Percentiles rank a stretch among this genome's conserved stretches.
These are phyloP conservation scores for Saccostrea echinata DNA, from an alignment of 1,140 invertebrate species.

Conservation along the genomic window DNA sequence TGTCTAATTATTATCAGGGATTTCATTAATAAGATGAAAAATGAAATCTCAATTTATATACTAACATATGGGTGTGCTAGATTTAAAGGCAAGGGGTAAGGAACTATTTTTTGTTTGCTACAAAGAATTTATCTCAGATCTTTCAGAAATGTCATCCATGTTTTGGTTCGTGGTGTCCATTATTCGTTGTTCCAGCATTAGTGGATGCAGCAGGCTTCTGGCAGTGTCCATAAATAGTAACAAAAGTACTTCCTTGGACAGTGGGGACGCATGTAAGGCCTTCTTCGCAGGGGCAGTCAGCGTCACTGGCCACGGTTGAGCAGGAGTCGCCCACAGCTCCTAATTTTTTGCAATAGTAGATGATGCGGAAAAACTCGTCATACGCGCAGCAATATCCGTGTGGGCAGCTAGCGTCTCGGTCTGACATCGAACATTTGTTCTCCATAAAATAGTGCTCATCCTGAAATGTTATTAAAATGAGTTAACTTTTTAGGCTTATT, in stretches of 20 bases:
- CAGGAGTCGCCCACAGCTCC: background rate
- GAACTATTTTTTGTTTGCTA: no score
- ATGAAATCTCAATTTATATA: no score
- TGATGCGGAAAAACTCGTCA: conserved; percentile 37
- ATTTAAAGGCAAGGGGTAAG: no score
- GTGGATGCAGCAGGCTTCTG: background rate
- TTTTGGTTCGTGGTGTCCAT: no score
- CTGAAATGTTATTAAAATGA: background rate
- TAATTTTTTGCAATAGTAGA: conserved; percentile 28
- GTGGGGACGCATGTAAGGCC: background rate
- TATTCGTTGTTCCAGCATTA: no score
- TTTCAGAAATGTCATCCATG: no score
- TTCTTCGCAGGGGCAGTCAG: background rate
- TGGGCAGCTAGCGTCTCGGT: background rate
- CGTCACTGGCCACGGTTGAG: background rate
- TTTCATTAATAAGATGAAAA: no score
- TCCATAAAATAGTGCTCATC: conserved; percentile 36
- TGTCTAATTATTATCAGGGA: no score
- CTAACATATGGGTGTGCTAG: no score
- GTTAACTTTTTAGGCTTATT: no score
- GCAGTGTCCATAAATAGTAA: conserved; percentile 22
- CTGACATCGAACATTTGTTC: conserved; percentile 19
- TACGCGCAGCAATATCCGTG: conserved; percentile 30
- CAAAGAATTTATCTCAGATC: no score
- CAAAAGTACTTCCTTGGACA: background rate